These are phyloP conservation scores for Kradibia gibbosae DNA, from an alignment of 1,140 invertebrate species.

Conservation along the genomic window DNA sequence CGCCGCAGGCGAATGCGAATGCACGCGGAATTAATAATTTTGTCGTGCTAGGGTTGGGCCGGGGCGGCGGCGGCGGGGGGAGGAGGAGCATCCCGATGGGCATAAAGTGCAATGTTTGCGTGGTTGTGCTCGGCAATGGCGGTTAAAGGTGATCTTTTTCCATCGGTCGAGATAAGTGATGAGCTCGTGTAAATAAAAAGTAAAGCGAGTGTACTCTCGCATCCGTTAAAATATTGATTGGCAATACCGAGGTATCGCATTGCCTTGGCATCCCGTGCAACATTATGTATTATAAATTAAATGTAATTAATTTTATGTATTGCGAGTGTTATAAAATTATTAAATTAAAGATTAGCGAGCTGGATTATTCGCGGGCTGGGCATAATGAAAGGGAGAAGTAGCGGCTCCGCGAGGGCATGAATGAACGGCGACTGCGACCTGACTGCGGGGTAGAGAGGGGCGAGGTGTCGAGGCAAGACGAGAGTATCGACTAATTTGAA, in stretches of 20 bases:
- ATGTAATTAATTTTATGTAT: background rate
- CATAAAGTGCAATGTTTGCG: too few species aligned
- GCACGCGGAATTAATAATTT: conserved; percentile 29
- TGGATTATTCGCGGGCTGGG: background rate
- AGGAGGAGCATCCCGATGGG: too few species aligned
- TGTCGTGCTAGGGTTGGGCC: background rate
- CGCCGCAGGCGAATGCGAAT: conserved; percentile 14
- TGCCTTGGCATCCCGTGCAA: background rate
- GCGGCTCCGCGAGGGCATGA: background rate
- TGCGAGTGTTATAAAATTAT: background rate
- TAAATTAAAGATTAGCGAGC: background rate
- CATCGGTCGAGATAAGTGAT: background rate
- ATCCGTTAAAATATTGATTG: background rate
- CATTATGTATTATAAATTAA: background rate
- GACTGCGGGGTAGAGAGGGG: background rate
- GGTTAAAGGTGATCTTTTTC: too few species aligned
- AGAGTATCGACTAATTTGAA: conserved; percentile 63
- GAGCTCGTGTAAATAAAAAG: background rate
- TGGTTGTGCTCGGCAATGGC: too few species aligned
- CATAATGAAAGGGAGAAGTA: background rate
- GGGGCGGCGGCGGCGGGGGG: too few species aligned
- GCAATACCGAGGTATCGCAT: background rate
- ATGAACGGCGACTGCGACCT: background rate
- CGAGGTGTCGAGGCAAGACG: background rate
- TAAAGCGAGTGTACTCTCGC: background rate